Conservation (phyloP, 1,140 invertebrate species). For the Tenebrio molitor region DNA sequence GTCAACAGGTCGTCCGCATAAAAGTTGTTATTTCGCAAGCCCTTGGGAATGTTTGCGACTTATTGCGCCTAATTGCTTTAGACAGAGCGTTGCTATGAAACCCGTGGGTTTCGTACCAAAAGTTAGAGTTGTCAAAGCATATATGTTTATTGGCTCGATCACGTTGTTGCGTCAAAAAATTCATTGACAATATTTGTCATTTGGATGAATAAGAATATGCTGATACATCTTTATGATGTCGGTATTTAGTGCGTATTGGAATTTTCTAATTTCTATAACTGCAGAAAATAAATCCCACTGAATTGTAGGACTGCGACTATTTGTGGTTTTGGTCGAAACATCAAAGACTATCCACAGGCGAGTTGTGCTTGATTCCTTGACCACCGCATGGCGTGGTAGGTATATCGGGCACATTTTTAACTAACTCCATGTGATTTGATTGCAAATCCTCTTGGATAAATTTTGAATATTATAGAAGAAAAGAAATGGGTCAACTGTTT, state of each 20-base stretch:
- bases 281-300: constrained; percentile 61
- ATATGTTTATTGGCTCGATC: constrained; percentile 50
- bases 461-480: too few relatives aligned
- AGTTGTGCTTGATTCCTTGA: too few relatives aligned
- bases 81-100: constrained; percentile 61
- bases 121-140: constrained; percentile 59
- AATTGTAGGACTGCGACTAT: too few relatives aligned
- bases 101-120: constrained; percentile 60
- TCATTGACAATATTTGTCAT: constrained; percentile 61
- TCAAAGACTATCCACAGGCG: too few relatives aligned
- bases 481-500: too few relatives aligned
- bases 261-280: constrained; percentile 58
- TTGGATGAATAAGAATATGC: constrained; percentile 58
- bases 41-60: constrained; percentile 42
- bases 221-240: constrained; percentile 67
- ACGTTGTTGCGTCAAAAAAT: constrained; percentile 62
- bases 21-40: constrained; percentile 61
- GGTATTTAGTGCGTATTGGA: constrained; percentile 59
- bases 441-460: too few relatives aligned
- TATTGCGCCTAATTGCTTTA: neutral
- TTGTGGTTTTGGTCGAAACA: too few relatives aligned
- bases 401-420: too few relatives aligned
- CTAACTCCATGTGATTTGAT: too few relatives aligned
- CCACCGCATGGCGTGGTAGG: too few relatives aligned
- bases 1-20: constrained; percentile 68